A percentile compares a stretch with the other conserved stretches of the same genome.
Evolutionary conservation across 1,140 invertebrate species (phyloP).

Genomic region (Panagrolaimus sp.): DNA sequence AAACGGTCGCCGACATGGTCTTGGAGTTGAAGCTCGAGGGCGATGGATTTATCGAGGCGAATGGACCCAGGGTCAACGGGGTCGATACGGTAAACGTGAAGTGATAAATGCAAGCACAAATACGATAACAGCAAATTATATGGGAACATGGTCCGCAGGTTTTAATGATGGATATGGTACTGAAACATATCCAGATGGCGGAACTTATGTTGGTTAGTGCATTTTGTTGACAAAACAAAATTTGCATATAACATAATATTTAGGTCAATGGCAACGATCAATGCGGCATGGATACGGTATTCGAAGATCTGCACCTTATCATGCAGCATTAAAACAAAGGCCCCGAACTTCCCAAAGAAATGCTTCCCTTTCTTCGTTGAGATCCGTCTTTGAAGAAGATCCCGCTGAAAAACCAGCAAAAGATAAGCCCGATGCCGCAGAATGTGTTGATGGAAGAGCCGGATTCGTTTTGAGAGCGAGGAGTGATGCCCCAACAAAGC

Average conservation of each 20-base stretch:
- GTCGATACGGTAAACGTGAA: conserved; percentile 91
- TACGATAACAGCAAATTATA: conserved; percentile 91
- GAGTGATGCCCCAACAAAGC: conserved; percentile 72
- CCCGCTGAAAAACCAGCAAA: conserved; percentile 50
- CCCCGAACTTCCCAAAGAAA: conserved; percentile 33
- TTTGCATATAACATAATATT: too few species aligned
- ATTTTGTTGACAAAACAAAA: too few species aligned
- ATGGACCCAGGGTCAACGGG: conserved; percentile 99
- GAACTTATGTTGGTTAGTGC: conserved; percentile 63
- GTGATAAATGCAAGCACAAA: conserved; percentile 66
- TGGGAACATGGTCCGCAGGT: conserved; percentile 97
- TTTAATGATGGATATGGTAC: conserved; percentile 98
- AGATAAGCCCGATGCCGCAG: neutral
- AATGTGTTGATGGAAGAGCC: neutral
- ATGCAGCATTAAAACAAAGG: conserved; percentile 67
- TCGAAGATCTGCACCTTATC: conserved; percentile 87
- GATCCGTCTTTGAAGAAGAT: conserved; percentile 22
- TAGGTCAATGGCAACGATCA: conserved; percentile 92
- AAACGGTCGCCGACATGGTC: conserved; percentile 93
- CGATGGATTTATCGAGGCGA: conserved; percentile 91
- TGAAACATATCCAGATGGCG: conserved; percentile 97
- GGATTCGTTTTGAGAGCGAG: conserved; percentile 79
- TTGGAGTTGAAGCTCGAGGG: conserved; percentile 90
- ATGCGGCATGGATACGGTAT: conserved; percentile 97
- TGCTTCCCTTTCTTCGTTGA: conserved; percentile 16